Evolutionary conservation across 2,113 vertebrate genomes (phyloP), one percentile per base, ranked within the genome.

Genomic region (Myiozetetes cayanensis): DNA sequence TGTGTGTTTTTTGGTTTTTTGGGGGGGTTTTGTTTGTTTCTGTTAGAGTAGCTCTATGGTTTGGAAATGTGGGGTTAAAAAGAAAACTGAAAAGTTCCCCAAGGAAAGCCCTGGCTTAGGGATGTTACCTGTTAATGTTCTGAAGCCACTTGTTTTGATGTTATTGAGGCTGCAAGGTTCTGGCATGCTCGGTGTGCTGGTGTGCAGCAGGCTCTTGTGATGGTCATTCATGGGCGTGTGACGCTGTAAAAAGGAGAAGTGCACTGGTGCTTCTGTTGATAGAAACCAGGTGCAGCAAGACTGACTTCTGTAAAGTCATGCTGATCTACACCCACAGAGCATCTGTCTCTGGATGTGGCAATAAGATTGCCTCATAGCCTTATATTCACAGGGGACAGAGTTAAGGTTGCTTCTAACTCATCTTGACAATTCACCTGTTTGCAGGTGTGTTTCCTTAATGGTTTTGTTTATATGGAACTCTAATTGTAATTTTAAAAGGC

Each of bases 341-440:
- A 53, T 90, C 89, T 92, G 83, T 37, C 43, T 80, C 83, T 63
- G 74, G 39, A 55, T 71, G 73, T 1, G 3, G 65, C 35, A 67
- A 3, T n/a, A 43, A 47, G 59, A 33, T 63, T 66, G 25, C 3
- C 1, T 67, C 0, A 0, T 77, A 87, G 65, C 61, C 59, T 49
- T 33, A 4, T 39, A 27, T 74, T 74, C 65, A 33, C 59, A 58
- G 52, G 70, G 73, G 47, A 74, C 47, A 71, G 56, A 89, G 62
- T 55, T 81, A 75, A 92, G 68, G 61, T 72, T 93, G 18, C 19
- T 28, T 81, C 25, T 95, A 84, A 74, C 66, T 89, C 89, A 71
- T 87, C 80, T 28, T 87, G 84, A 74, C 14, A 5, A 56, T 52
- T 86, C 58, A 41, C 47, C 46, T 89, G 47, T 27, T 92, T 6